phyloP scores from a whole-genome alignment of 1,140 invertebrate species.

The Drosophila nasuta region DNA sequence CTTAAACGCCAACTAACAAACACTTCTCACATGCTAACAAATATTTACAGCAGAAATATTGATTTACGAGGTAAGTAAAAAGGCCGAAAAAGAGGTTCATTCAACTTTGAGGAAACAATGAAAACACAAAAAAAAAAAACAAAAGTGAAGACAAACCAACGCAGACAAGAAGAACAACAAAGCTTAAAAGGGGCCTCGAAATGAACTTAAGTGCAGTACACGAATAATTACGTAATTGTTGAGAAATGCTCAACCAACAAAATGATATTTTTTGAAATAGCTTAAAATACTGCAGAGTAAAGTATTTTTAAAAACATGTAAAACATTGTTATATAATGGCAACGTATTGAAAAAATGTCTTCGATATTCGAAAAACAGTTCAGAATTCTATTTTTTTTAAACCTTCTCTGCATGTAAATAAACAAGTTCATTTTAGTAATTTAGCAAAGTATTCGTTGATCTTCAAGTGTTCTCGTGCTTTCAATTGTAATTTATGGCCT shows the following conservation, averaged over 20 bases:
- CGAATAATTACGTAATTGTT: constrained; percentile 20
- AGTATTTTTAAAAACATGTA: too few relatives aligned
- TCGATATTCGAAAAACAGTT: too few relatives aligned
- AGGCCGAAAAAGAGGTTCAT: constrained; percentile 42
- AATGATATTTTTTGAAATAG: neutral
- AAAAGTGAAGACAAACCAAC: constrained; percentile 6
- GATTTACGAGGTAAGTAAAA: constrained; percentile 50
- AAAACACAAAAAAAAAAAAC: neutral
- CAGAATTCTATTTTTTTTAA: too few relatives aligned
- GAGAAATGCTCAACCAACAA: neutral
- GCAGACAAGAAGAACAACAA: neutral
- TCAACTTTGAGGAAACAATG: constrained; percentile 39
- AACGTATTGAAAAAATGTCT: too few relatives aligned
- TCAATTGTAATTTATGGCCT: constrained; percentile 48
- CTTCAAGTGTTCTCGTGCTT: constrained; percentile 14
- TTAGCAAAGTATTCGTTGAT: constrained; percentile 18
- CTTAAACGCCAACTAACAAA: constrained; percentile 41
- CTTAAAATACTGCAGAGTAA: neutral
- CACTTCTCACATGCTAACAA: constrained; percentile 45
- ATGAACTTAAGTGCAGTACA: constrained; percentile 17
- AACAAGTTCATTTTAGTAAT: constrained; percentile 24
- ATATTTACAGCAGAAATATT: constrained; percentile 68
- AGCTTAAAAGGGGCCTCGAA: constrained; percentile 5
- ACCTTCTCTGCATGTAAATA: constrained; percentile 24
- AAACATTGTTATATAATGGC: too few relatives aligned